Percentiles rank a stretch among this genome's conserved stretches.
phyloP scores from a whole-genome alignment of 2,113 vertebrate genomes.

The Brachirus orientalis region DNA sequence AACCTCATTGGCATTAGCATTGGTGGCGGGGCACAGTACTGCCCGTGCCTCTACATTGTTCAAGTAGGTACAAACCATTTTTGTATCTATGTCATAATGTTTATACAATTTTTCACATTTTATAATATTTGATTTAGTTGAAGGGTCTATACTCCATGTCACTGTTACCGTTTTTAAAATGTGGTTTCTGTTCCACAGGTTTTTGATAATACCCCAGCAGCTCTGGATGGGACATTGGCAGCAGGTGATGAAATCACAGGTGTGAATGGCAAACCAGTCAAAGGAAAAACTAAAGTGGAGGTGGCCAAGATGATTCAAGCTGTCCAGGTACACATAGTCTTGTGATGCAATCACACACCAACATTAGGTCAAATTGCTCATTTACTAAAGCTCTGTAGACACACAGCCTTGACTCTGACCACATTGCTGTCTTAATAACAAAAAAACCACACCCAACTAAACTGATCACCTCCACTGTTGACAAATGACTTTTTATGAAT shows the following conservation, averaged over 20 bases:
- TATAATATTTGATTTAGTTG: not conserved
- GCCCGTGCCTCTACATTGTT: slow-evolving; percentile 98
- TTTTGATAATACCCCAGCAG: slow-evolving; percentile 96
- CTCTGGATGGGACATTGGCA: slow-evolving; percentile 91
- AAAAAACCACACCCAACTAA: no score
- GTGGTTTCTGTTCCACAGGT: slow-evolving; percentile 79
- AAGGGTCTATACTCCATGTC: not conserved
- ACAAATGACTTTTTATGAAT: no score
- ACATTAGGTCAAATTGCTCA: not conserved
- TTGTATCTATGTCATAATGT: fast-evolving
- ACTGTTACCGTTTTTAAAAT: not conserved
- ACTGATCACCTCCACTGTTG: no score
- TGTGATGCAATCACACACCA: not conserved
- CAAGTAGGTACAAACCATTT: slow-evolving; percentile 81
- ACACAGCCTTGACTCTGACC: not conserved
- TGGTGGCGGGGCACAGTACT: slow-evolving; percentile 96
- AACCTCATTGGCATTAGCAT: slow-evolving; percentile 99
- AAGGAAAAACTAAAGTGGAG: slow-evolving; percentile 98
- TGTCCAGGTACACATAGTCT: slow-evolving; percentile 87
- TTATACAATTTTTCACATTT: fast-evolving
- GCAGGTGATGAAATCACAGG: slow-evolving; percentile 97
- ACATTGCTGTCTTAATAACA: no score
- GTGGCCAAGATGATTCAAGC: slow-evolving; percentile 99
- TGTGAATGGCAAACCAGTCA: slow-evolving; percentile 94
- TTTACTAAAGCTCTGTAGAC: not conserved